Conservation (phyloP, 2,113 vertebrate genomes). For the Myiagra hebetior region DNA sequence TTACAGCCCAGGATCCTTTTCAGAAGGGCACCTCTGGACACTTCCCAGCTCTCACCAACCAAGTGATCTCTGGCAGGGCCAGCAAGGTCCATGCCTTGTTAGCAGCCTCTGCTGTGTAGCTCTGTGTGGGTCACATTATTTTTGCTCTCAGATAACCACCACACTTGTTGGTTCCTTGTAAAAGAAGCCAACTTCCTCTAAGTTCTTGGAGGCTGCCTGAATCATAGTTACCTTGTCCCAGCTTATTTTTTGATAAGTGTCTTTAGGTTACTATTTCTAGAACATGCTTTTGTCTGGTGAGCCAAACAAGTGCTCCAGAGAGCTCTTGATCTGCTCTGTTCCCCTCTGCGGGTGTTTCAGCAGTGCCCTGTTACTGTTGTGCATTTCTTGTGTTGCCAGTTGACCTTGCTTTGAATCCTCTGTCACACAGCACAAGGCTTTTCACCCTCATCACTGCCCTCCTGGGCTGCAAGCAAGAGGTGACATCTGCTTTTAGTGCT, state of each 20-base stretch:
- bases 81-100: background rate
- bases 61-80: background rate
- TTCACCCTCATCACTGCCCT: fast-evolving
- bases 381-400: background rate
- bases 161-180: background rate
- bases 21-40: background rate
- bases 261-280: background rate
- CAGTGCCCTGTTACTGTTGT: background rate
- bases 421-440: background rate
- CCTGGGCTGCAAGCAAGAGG: background rate
- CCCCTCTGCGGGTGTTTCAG: background rate
- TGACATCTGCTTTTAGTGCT: background rate
- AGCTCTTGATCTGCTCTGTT: background rate
- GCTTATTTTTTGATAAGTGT: background rate
- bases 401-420: background rate
- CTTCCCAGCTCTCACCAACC: background rate
- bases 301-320: background rate
- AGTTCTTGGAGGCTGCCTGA: background rate
- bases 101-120: background rate
- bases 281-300: background rate
- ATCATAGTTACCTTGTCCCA: background rate
- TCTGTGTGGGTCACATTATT: fast-evolving
- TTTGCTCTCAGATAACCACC: background rate
- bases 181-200: background rate
- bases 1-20: background rate